phyloP scores from a whole-genome alignment of 1,140 invertebrate species.

The Camponotus vicinus region DNA sequence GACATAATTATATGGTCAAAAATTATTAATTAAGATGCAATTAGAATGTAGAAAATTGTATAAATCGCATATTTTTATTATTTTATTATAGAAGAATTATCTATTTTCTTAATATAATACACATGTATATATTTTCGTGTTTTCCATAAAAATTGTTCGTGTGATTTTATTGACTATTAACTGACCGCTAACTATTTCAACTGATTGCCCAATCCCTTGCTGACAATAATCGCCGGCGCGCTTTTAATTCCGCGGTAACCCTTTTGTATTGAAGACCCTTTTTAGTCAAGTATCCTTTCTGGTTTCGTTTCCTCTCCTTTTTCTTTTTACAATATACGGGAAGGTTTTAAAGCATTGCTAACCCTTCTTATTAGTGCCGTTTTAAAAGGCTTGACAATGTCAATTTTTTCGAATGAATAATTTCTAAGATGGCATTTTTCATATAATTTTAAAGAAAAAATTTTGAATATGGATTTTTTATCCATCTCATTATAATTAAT shows the following conservation, averaged over 20 bases:
- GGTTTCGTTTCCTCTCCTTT: conserved; percentile 61
- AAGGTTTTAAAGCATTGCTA: conserved; percentile 32
- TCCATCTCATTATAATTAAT: background rate
- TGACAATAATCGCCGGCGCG: conserved; percentile 76
- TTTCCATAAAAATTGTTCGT: background rate
- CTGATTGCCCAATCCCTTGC: conserved; percentile 55
- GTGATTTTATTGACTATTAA: background rate
- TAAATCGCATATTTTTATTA: background rate
- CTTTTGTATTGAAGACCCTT: conserved; percentile 78
- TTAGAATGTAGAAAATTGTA: background rate
- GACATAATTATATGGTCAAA: background rate
- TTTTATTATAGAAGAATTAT: background rate
- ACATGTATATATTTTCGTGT: background rate
- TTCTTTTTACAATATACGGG: conserved; percentile 29
- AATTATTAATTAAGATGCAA: background rate
- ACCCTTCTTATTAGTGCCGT: conserved; percentile 45
- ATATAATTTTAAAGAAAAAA: background rate
- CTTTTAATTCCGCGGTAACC: conserved; percentile 80
- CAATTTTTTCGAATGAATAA: background rate
- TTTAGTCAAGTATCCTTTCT: conserved; percentile 77
- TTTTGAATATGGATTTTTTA: background rate
- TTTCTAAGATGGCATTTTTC: background rate
- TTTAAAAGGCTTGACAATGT: conserved; percentile 45
- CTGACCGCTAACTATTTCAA: conserved; percentile 46
- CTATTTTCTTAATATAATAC: background rate